These are phyloP conservation scores for Limosa lapponica DNA, from an alignment of 2,797 vertebrate species.

Conservation along the genomic window DNA sequence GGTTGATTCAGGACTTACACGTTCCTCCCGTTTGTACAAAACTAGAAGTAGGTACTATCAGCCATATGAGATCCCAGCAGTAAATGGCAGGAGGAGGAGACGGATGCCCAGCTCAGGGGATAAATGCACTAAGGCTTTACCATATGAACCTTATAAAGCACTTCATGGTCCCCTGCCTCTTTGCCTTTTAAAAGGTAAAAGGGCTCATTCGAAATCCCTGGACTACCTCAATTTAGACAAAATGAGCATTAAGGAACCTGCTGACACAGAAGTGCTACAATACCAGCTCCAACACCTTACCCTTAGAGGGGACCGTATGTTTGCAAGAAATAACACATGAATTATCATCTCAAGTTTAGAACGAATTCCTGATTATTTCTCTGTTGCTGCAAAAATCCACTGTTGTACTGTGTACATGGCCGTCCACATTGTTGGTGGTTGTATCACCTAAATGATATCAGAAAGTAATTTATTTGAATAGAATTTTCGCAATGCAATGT, in stretches of 20 bases:
- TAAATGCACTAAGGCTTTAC: conserved; percentile 85
- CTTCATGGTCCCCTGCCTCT: conserved; percentile 88
- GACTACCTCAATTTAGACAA: conserved; percentile 99
- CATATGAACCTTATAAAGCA: conserved; percentile 84
- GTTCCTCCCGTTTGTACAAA: conserved; percentile 88
- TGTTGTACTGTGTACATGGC: background rate
- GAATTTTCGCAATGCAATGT: conserved; percentile 20
- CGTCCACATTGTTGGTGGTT: conserved; percentile 43
- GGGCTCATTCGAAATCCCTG: conserved; percentile 93
- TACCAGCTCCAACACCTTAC: conserved; percentile 96
- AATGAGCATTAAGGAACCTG: conserved; percentile 91
- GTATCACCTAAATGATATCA: conserved; percentile 61
- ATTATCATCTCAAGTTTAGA: background rate
- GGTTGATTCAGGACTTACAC: conserved; percentile 83
- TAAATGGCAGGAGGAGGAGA: conserved; percentile 88
- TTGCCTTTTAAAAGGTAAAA: conserved; percentile 93
- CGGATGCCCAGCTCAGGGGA: conserved; percentile 95
- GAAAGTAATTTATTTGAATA: conserved; percentile 50
- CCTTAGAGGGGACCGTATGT: conserved; percentile 89
- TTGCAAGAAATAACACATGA: conserved; percentile 93
- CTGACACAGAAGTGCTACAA: conserved; percentile 93
- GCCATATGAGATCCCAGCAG: conserved; percentile 92
- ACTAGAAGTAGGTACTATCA: conserved; percentile 91
- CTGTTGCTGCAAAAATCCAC: conserved; percentile 58
- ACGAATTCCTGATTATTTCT: conserved; percentile 26